phyloP scores from a whole-genome alignment of 2,888 invertebrate species.

The Parnassius glacialis region DNA sequence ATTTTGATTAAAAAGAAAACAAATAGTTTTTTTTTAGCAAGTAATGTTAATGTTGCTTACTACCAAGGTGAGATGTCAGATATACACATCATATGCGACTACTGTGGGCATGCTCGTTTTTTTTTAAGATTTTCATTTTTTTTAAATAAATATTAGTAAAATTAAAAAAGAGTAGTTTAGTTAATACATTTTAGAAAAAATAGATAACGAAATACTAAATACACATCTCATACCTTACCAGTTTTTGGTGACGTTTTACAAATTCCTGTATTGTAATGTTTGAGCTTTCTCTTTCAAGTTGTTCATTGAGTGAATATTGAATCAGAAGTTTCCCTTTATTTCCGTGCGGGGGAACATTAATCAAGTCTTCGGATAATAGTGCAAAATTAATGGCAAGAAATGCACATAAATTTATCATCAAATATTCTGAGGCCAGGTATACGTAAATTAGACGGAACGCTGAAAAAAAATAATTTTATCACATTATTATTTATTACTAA shows the following conservation, averaged over 20 bases:
- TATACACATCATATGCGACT: too few species aligned
- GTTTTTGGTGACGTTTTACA: constrained; percentile 47
- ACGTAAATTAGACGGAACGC: constrained; percentile 42
- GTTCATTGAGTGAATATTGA: constrained; percentile 2
- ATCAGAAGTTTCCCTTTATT: constrained; percentile 13
- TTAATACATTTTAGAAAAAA: too few species aligned
- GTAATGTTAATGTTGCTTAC: too few species aligned
- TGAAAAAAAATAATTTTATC: constrained; percentile 34
- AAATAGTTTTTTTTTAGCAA: too few species aligned
- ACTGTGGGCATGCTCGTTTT: too few species aligned
- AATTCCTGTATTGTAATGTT: constrained; percentile 37
- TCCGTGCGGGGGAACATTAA: constrained; percentile 31
- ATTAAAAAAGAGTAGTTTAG: too few species aligned
- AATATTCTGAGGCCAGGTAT: constrained; percentile 47
- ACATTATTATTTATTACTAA: neutral
- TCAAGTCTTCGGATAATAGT: constrained; percentile 49
- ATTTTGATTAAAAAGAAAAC: too few species aligned
- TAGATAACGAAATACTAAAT: too few species aligned
- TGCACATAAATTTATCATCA: constrained; percentile 49
- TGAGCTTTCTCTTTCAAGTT: constrained; percentile 1
- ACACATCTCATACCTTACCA: constrained; percentile 42
- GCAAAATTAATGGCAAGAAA: constrained; percentile 49
- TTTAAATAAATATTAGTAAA: too few species aligned
- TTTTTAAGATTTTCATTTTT: too few species aligned
- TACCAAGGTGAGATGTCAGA: too few species aligned